Evolutionary conservation across 2,113 vertebrate genomes (phyloP).

Genomic region (Gavia stellata): DNA sequence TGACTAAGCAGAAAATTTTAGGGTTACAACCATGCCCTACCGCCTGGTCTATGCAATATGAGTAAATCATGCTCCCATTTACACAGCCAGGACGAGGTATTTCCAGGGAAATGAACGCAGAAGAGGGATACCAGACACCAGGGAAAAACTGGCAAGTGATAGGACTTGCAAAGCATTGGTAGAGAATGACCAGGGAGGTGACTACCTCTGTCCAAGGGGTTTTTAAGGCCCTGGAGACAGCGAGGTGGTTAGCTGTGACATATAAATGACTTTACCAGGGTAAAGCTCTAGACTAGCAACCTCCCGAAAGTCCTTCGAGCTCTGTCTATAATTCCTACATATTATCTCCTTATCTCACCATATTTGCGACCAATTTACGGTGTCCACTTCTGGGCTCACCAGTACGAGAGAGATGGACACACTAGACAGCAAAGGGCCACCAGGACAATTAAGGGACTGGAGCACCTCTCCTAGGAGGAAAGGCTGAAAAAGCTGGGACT

Average conservation of each 20-base stretch:
- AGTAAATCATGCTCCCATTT: not conserved
- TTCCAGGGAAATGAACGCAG: not conserved
- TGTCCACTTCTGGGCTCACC: not conserved
- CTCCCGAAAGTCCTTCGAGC: not conserved
- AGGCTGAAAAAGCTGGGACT: not conserved
- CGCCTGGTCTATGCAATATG: not conserved
- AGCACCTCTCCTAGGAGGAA: not conserved
- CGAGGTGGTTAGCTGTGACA: accelerated
- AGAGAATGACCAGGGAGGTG: not conserved
- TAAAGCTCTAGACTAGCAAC: not conserved
- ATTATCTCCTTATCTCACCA: not conserved
- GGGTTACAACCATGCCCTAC: not conserved
- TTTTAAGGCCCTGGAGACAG: not conserved
- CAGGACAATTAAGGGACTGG: not conserved
- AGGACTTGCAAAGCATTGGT: not conserved
- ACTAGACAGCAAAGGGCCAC: not conserved
- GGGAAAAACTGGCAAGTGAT: not conserved
- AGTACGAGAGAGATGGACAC: not conserved
- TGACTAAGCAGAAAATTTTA: not conserved
- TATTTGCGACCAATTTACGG: not conserved
- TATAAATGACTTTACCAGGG: not conserved
- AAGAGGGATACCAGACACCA: not conserved
- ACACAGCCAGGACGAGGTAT: not conserved
- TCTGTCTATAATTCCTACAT: not conserved
- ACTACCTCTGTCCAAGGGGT: not conserved